These are phyloP conservation scores for Ephydatia muelleri DNA, from an alignment of 37 sponge, comb jelly and placozoan species.

Conservation along the genomic window DNA sequence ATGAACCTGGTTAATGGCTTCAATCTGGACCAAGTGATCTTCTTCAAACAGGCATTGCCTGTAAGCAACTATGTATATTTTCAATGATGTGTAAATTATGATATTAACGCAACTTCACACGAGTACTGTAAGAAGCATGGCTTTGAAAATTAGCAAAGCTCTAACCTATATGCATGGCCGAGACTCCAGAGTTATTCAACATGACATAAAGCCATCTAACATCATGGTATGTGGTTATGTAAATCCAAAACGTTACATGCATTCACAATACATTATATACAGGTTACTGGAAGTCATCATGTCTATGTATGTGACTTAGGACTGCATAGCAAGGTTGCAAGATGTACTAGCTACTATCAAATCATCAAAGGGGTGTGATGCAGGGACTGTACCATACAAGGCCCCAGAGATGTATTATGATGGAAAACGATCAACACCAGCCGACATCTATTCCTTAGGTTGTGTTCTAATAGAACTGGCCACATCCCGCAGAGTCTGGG, in stretches of 20 bases:
- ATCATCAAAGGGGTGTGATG: background rate
- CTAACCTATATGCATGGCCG: background rate
- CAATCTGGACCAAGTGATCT: slow-evolving; percentile 1
- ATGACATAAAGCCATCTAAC: slow-evolving; percentile 10
- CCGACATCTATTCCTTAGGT: slow-evolving; percentile 6
- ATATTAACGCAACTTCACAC: background rate
- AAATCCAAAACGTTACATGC: background rate
- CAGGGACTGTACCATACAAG: slow-evolving; percentile 3
- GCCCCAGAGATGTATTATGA: background rate
- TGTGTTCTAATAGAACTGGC: background rate
- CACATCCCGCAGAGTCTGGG: background rate
- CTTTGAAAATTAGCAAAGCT: background rate
- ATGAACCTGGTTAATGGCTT: slow-evolving; percentile 2
- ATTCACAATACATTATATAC: background rate
- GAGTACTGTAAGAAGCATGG: background rate
- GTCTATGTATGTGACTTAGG: slow-evolving; percentile 6
- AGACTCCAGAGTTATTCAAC: background rate
- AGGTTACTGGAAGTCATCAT: background rate
- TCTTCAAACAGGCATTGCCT: background rate
- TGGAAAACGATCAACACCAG: background rate
- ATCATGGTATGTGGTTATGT: background rate
- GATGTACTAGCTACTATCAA: background rate
- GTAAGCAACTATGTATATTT: background rate
- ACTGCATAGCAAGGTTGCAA: background rate
- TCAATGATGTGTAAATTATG: background rate